Evolutionary conservation across 2,888 invertebrate genomes (phyloP), one percentile per base, ranked within the genome.

Genomic region (Smittia aterrima): DNA sequence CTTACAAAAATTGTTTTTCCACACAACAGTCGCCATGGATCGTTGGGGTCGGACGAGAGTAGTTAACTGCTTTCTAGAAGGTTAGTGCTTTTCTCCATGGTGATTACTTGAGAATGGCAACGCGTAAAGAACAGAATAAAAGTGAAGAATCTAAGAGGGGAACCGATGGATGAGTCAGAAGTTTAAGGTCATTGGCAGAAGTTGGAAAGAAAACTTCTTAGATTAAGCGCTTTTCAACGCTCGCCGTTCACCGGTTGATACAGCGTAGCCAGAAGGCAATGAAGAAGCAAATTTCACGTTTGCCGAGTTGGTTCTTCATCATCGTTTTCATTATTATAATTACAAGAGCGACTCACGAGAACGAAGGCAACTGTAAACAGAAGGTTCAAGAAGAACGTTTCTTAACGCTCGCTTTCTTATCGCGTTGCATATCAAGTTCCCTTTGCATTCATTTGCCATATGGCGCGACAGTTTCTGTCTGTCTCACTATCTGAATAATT

Each of bases 101-200:
- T 47, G 47, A 47, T 47, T 47, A n/a, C 16, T 47, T n/a, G n/a
- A n/a, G 47, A 47, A 47, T 3, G 47, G 16, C 11, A n/a, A 47
- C 47, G 47, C 47, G 47, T 47, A 16, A 47, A 47, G 47, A 47
- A 47, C 47, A 47, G 47, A 47, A 47, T 6, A 11, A n/a, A 11
- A 2, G 47, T 47, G 32, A 32, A 47, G 47, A 47, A 47, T 2
- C 47, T 2, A 47, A 47, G 11, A 47, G 16, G 47, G 16, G 16
- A 47, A 47, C n/a, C 47, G 47, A n/a, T 47, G 11, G 47, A 47
- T 47, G 47, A 47, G 47, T 47, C 47, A 47, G 11, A 16, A 47
- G 47, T 11, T 47, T 47, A 47, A 47, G 47, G 47, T 47, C 47
- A 47, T 47, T 47, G 47, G 47, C 47, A n/a, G 47, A 47, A 47